Conservation (phyloP, 2,888 invertebrate species). For the Hoplodrina ambigua region DNA sequence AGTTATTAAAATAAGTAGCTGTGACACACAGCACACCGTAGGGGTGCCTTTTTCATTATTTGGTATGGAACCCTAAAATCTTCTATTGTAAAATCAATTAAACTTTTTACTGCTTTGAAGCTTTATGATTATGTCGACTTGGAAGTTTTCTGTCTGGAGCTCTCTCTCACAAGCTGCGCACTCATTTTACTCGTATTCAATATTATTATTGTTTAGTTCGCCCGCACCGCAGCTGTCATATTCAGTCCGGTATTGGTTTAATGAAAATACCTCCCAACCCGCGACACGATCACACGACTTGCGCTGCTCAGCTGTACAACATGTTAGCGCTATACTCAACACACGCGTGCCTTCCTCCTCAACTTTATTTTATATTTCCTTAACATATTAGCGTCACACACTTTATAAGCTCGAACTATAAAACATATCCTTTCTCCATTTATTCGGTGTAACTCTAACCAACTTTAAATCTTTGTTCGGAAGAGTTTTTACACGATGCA, state of each 20-base stretch:
- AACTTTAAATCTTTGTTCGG: neutral
- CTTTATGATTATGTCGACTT: neutral
- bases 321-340: slow-evolving; percentile 33
- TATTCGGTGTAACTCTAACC: slow-evolving; percentile 8
- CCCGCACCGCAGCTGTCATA: slow-evolving; percentile 14
- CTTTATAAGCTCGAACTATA: slow-evolving; percentile 17
- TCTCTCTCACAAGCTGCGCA: neutral
- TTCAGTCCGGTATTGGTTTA: slow-evolving; percentile 25
- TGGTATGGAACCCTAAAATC: neutral
- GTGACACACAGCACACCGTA: too few species aligned
- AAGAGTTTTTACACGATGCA: neutral
- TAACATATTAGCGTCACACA: slow-evolving; percentile 36
- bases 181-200: neutral
- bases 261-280: slow-evolving; percentile 22
- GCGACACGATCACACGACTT: slow-evolving; percentile 22
- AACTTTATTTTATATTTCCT: slow-evolving; percentile 45
- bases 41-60: neutral
- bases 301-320: slow-evolving; percentile 18
- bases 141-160: neutral
- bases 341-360: slow-evolving; percentile 44
- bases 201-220: neutral
- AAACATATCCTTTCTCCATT: slow-evolving; percentile 13
- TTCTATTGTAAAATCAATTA: neutral
- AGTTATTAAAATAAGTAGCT: too few species aligned
- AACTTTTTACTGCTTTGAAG: neutral